Conservation (phyloP, 2,797 vertebrate species). For the Triplophysa bombifrons region DNA sequence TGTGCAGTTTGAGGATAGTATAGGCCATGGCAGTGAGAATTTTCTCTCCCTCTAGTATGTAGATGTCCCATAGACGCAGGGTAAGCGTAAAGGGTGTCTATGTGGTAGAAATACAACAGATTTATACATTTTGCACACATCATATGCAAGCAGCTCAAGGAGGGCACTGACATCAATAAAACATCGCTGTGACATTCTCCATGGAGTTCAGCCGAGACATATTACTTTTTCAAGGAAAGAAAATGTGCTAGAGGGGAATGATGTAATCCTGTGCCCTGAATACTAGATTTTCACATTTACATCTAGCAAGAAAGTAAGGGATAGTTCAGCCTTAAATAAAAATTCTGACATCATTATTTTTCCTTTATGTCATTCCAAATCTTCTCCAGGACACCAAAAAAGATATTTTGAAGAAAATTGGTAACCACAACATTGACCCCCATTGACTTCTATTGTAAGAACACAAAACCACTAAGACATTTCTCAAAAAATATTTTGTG, state of each 20-base stretch:
- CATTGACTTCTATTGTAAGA: no score
- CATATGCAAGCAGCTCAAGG: background rate
- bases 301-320: no score
- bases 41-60: conserved; percentile 84
- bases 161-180: conserved; percentile 34
- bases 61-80: conserved; percentile 86
- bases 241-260: conserved; percentile 2
- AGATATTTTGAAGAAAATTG: no score
- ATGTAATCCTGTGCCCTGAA: conserved; percentile 8
- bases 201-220: background rate
- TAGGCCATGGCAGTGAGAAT: conserved; percentile 83
- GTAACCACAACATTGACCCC: no score
- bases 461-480: no score
- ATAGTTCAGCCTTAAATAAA: no score
- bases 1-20: conserved; percentile 84
- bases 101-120: conserved; percentile 25
- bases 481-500: no score
- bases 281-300: background rate
- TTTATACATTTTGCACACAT: background rate
- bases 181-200: conserved; percentile 3
- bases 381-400: no score
- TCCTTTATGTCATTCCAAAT: no score
- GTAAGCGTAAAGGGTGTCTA: conserved; percentile 88
- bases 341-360: no score
- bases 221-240: conserved; percentile 23